A percentile compares a stretch with the other conserved stretches of the same genome.
These are phyloP conservation scores for Neodiprion fabricii DNA, from an alignment of 1,140 invertebrate genomes.

Conservation along the genomic window DNA sequence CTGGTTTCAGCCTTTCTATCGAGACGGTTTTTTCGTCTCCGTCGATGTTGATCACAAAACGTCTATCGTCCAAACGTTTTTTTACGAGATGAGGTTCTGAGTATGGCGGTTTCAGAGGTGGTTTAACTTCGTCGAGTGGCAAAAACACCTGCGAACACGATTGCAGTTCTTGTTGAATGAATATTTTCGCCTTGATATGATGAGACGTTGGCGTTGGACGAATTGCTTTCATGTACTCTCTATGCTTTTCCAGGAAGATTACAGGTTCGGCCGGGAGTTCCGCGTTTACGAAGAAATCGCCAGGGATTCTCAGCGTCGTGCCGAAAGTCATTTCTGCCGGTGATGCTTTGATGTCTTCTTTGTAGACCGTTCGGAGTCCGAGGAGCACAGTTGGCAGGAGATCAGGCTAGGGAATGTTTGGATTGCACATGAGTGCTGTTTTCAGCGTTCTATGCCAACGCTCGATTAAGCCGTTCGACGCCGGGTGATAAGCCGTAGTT, in stretches of 20 bases:
- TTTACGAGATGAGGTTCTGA: not conserved
- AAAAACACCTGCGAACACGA: slow-evolving; percentile 25
- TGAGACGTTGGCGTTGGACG: slow-evolving; percentile 27
- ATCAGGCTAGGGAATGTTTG: slow-evolving; percentile 10
- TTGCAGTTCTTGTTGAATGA: slow-evolving; percentile 18
- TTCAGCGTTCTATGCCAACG: slow-evolving; percentile 31
- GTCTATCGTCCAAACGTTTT: slow-evolving; percentile 4
- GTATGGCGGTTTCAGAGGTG: slow-evolving; percentile 11
- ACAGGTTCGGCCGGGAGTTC: not conserved
- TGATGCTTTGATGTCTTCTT: slow-evolving; percentile 32
- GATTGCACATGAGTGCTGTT: slow-evolving; percentile 24
- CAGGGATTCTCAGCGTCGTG: slow-evolving; percentile 37
- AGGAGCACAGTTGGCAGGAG: slow-evolving; percentile 35
- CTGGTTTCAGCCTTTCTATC: slow-evolving; percentile 8
- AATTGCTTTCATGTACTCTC: slow-evolving; percentile 22
- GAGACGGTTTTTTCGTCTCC: slow-evolving; percentile 7
- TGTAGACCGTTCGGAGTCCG: slow-evolving; percentile 34
- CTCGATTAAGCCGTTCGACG: slow-evolving; percentile 32
- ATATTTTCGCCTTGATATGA: slow-evolving; percentile 26
- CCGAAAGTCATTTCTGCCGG: slow-evolving; percentile 37
- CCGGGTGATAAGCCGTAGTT: slow-evolving; percentile 43
- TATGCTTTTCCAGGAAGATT: slow-evolving; percentile 26
- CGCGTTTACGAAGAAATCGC: slow-evolving; percentile 43
- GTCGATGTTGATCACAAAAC: slow-evolving; percentile 3
- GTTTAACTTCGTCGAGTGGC: slow-evolving; percentile 24